Conservation (phyloP, 2,113 vertebrate species). For the Callionymus lyra region DNA sequence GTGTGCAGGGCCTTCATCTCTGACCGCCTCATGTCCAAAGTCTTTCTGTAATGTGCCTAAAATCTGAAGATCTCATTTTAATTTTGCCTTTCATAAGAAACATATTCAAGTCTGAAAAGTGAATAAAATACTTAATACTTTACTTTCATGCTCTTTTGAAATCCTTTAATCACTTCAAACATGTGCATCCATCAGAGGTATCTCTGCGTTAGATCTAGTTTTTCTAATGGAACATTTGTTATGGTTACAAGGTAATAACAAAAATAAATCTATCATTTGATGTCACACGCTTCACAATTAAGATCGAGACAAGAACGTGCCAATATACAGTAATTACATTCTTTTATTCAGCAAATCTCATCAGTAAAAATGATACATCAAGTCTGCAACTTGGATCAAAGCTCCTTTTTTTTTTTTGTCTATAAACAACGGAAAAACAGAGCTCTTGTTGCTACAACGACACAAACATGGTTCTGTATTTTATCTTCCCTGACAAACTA, state of each 20-base stretch:
- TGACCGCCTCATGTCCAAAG: conserved; percentile 54
- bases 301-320: conserved; percentile 4
- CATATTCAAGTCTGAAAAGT: conserved; percentile 73
- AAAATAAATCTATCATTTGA: not conserved
- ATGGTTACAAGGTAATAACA: not conserved
- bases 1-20: conserved; percentile 39
- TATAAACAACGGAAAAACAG: conserved; percentile 47
- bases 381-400: conserved; percentile 53
- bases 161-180: no score
- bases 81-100: conserved; percentile 75
- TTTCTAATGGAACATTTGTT: not conserved
- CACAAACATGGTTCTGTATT: conserved; percentile 37
- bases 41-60: conserved; percentile 76
- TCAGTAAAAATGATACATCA: conserved; percentile 70
- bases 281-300: not conserved
- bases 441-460: conserved; percentile 58
- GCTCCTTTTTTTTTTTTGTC: conserved; percentile 55
- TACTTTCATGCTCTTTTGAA: not conserved
- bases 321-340: conserved; percentile 32
- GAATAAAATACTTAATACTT: conserved; percentile 62
- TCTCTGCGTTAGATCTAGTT: not conserved
- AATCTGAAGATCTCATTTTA: conserved; percentile 62
- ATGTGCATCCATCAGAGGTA: no score
- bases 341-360: conserved; percentile 71
- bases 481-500: no score